phyloP scores from a whole-genome alignment of 2,113 vertebrate species.

The Tautogolabrus adspersus region DNA sequence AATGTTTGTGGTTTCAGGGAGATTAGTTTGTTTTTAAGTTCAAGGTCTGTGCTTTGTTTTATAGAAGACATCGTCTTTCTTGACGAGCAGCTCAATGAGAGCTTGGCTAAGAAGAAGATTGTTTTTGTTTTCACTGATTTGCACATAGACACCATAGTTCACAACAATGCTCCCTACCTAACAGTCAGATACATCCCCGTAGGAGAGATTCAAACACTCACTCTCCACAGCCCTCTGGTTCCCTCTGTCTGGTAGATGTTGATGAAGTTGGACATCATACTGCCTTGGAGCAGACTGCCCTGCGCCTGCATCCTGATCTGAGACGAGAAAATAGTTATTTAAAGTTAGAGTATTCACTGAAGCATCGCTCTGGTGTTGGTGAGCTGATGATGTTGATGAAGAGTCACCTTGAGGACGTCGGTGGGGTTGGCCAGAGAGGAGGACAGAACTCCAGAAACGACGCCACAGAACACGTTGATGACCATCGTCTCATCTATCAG shows the following conservation, averaged over 20 bases:
- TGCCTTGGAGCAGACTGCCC: conserved; percentile 93
- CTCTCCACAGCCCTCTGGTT: conserved; percentile 94
- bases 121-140: too few relatives aligned
- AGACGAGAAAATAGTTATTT: conserved; percentile 24
- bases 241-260: conserved; percentile 98
- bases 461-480: conserved; percentile 96
- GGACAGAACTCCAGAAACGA: conserved; percentile 95
- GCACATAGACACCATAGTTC: too few relatives aligned
- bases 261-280: conserved; percentile 98
- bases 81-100: too few relatives aligned
- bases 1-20: too few relatives aligned
- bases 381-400: not conserved
- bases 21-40: too few relatives aligned
- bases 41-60: too few relatives aligned
- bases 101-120: too few relatives aligned
- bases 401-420: conserved; percentile 93
- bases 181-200: too few relatives aligned
- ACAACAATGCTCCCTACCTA: too few relatives aligned
- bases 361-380: not conserved
- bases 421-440: conserved; percentile 95
- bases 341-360: not conserved
- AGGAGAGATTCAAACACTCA: conserved; percentile 84
- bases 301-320: conserved; percentile 99
- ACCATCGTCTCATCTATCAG: conserved; percentile 94
- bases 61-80: too few relatives aligned